Evolutionary conservation across 2,888 invertebrate genomes (phyloP).

Genomic region (Agrotis segetum): DNA sequence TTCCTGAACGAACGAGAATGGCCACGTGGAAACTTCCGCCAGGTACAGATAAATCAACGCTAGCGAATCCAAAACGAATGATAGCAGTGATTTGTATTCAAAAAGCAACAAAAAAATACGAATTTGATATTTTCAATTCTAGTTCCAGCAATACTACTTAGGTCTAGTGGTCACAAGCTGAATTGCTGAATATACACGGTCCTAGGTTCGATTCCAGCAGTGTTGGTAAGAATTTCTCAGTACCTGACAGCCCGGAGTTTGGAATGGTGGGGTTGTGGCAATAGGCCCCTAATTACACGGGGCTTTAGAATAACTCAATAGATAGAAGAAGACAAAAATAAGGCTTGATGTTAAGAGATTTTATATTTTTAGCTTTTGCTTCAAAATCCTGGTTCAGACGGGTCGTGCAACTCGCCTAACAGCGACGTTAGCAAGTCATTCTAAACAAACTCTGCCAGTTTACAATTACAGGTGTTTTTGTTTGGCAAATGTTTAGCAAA

Average conservation of each 20-base stretch:
- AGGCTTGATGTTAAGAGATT: no score
- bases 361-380: neutral
- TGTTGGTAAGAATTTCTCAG: neutral
- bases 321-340: no score
- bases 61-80: conserved; percentile 49
- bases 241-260: no score
- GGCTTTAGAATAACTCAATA: neutral
- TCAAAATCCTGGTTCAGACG: conserved; percentile 26
- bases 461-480: conserved; percentile 75
- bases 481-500: conserved; percentile 69
- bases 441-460: conserved; percentile 55
- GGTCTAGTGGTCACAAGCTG: neutral
- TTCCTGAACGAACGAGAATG: conserved; percentile 36
- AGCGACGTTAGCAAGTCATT: conserved; percentile 45
- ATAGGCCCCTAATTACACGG: neutral
- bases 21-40: conserved; percentile 43
- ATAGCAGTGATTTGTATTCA: conserved; percentile 52
- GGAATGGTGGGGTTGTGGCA: neutral
- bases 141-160: neutral
- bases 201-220: neutral
- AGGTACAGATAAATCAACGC: conserved; percentile 51
- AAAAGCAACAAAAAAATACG: conserved; percentile 30
- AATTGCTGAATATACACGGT: neutral
- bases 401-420: conserved; percentile 30
- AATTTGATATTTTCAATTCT: conserved; percentile 16